Evolutionary conservation across 2,797 vertebrate genomes (phyloP), one percentile per base, ranked within the genome.

Genomic region (Calcarius lapponicus): DNA sequence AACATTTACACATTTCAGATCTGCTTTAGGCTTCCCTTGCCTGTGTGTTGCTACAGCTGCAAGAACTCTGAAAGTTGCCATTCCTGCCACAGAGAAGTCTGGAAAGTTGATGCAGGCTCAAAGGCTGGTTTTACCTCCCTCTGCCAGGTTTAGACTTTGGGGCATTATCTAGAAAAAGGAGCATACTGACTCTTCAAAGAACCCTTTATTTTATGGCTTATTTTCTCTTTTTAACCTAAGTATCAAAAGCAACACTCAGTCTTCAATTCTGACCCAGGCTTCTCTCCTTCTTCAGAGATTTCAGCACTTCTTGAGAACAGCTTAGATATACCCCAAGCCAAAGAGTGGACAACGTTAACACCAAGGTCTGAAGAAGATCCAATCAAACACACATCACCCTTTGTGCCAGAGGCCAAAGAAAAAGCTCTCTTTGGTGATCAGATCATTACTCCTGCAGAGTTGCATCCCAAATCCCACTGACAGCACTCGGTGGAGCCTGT

Each of bases 281-380:
- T 48, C 54, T 48, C 40, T 56, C 75, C 36, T 38, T 25, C 45
- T 73, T 51, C 72, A 86, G 28, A 71, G 62, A 38, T 2, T 2
- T 4, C 67, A 58, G 28, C 22, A 25, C 38, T 25, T 71, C 5
- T 2, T 10, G 19, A 50, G 14, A 50, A 50, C 19, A 61, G 21
- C 8, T 29, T 10, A 26, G 43, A 29, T 21, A 14, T 14, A 57
- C 8, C 25, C 26, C 67, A 32, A 3, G 14, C 31, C 69, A 20
- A 57, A 28, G 1, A 43, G 3, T 17, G 9, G 50, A 7, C 45
- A 53, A 10, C 1, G 0, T 0, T 0, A 34, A 5, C 14, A 15
- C 17, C 16, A 50, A 20, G 40, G 12, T 18, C 57, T 36, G 70
- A 73, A 65, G 24, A 34, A 61, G 28, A 58, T 7, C 18, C 10